Conservation (phyloP, 1,140 invertebrate species). For the Medauroidea extradentata region DNA sequence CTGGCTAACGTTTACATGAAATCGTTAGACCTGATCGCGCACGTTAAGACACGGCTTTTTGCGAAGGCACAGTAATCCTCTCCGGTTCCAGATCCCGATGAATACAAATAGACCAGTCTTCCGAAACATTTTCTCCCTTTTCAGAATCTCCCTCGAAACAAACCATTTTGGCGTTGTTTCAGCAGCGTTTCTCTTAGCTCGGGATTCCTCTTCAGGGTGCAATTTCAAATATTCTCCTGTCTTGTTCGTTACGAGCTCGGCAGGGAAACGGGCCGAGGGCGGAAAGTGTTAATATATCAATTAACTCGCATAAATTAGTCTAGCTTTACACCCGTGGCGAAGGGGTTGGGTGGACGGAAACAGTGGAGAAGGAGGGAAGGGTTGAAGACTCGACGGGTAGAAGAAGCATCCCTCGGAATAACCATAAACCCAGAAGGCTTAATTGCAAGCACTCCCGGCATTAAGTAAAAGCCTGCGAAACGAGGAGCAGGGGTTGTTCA, state of each 20-base stretch:
- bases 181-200: no score
- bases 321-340: no score
- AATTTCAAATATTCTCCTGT: constrained; percentile 11
- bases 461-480: constrained; percentile 15
- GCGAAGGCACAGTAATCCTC: no score
- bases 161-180: no score
- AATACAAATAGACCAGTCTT: no score
- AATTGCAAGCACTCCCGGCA: constrained; percentile 5
- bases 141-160: no score
- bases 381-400: no score
- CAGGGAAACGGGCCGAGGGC: background rate
- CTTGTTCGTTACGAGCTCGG: background rate
- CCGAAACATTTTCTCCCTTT: no score
- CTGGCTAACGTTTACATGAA: no score
- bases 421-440: constrained; percentile 11
- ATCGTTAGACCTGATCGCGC: no score
- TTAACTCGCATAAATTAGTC: constrained; percentile 16
- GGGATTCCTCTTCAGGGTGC: background rate
- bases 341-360: background rate
- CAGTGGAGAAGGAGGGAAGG: background rate
- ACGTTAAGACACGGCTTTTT: no score
- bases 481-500: background rate
- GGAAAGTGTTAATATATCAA: constrained; percentile 17
- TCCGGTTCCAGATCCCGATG: no score
- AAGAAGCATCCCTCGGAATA: background rate